These are phyloP conservation scores for Protaetia brevitarsis DNA, from an alignment of 1,140 invertebrate species.

Conservation along the genomic window DNA sequence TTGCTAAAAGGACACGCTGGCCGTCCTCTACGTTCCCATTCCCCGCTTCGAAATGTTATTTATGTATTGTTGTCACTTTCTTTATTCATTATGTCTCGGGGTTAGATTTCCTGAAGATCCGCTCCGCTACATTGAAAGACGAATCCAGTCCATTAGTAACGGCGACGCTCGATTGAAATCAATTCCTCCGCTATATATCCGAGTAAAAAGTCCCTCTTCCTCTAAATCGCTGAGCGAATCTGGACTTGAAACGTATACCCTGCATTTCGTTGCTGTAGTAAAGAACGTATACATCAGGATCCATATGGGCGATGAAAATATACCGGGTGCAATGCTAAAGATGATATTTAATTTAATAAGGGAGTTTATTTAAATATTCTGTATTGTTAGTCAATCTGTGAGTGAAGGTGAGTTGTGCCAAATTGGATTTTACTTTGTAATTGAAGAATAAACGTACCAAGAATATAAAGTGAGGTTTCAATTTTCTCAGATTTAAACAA, in stretches of 20 bases:
- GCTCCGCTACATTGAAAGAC: not conserved
- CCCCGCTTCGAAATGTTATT: conserved; percentile 1
- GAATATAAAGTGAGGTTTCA: too few species aligned
- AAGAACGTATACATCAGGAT: too few species aligned
- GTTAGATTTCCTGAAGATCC: not conserved
- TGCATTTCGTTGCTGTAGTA: not conserved
- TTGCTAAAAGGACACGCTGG: not conserved
- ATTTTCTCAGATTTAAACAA: too few species aligned
- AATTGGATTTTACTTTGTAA: too few species aligned
- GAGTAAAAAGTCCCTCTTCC: not conserved
- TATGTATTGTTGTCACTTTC: conserved; percentile 13
- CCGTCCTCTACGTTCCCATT: not conserved
- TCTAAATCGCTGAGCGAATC: not conserved
- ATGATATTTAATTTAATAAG: too few species aligned
- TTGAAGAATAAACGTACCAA: too few species aligned
- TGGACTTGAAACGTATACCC: not conserved
- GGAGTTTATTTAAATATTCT: too few species aligned
- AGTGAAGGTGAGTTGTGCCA: too few species aligned
- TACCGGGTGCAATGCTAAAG: too few species aligned
- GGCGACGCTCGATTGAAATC: conserved; percentile 5
- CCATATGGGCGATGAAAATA: too few species aligned
- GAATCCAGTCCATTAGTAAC: conserved; percentile 10
- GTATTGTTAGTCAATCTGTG: too few species aligned
- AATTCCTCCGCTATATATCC: conserved; percentile 2
- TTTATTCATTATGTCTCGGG: conserved; percentile 8